A percentile compares a stretch with the other conserved stretches of the same genome.
Conservation (phyloP, 2,797 vertebrate genomes). For the Acanthiza pusilla region DNA sequence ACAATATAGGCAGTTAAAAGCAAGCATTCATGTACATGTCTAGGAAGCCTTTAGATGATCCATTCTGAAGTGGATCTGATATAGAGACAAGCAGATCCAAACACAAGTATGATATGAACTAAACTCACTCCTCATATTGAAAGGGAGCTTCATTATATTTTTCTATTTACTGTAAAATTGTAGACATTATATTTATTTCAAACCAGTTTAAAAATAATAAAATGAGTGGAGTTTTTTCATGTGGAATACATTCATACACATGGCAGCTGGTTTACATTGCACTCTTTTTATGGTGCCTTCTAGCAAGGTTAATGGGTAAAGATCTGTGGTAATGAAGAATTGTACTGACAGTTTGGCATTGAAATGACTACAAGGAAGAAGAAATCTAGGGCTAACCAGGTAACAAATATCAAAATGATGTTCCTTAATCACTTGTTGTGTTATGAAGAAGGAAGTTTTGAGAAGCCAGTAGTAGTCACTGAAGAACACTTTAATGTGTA, state of each 20-base stretch:
- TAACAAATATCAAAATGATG: neutral
- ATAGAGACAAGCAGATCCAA: neutral
- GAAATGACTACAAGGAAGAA: neutral
- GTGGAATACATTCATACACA: neutral
- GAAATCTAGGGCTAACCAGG: neutral
- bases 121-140: neutral
- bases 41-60: neutral
- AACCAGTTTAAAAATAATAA: neutral
- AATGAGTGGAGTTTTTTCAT: neutral
- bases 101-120: neutral
- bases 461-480: neutral
- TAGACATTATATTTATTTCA: neutral
- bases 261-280: neutral
- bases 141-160: neutral
- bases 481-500: neutral
- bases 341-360: neutral
- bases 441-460: neutral
- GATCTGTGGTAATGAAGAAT: neutral
- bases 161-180: neutral
- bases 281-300: neutral
- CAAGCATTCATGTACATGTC: neutral
- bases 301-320: neutral
- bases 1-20: neutral
- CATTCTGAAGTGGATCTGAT: neutral
- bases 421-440: neutral